Base-by-base conservation (phyloP, 2,888 invertebrate species). In the Scotopteryx bipunctaria region DNA sequence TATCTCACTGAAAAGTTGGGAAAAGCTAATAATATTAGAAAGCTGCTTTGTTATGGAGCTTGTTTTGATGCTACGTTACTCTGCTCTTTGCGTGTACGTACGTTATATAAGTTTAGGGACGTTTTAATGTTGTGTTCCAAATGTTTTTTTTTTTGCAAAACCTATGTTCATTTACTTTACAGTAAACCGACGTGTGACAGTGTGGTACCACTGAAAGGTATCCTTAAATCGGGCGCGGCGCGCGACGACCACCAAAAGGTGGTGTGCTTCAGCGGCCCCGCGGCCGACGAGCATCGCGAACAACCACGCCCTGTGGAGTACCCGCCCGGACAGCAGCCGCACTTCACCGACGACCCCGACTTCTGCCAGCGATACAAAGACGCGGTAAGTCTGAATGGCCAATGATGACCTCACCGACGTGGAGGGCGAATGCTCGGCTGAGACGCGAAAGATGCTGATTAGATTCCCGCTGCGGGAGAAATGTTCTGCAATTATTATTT, bases 201-300 rank as follows among this genome's bases (percentile, higher is more conserved):
- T 48, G 62, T 87, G 0, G 3, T 70, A 23, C 90, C 90, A 0
- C 67, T 90, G 9, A 90, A 85, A 51, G 90, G 90, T 37, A 90
- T 89, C 27, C 72, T 90, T 3, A 88, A 86, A 60, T 83, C 90
- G 0, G 81, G 86, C 5, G 71, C 69, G 0, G 76, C 87, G 5
- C 74, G 76, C 6, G 88, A 87, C 13, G 90, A 89, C 56, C 86
- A 89, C 59, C 90, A 89, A 68, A 88, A 87, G 66, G 78, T 90
- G 59, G 88, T 90, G 9, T 90, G 89, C 76, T 90, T 90, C 76
- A 89, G 72, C 50, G 90, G 86, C 0, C 87, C 90, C 0, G 77
- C 81, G n/a, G 53, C 76, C 0, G 78, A 79, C 19, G 81, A 81
- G 15, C 79, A 77, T 27, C 67, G 76, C 0, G 71, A 71, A n/a